A percentile compares a stretch with the other conserved stretches of the same genome.
Evolutionary conservation across 1,140 invertebrate genomes (phyloP).

Genomic region (Drosophila varians): DNA sequence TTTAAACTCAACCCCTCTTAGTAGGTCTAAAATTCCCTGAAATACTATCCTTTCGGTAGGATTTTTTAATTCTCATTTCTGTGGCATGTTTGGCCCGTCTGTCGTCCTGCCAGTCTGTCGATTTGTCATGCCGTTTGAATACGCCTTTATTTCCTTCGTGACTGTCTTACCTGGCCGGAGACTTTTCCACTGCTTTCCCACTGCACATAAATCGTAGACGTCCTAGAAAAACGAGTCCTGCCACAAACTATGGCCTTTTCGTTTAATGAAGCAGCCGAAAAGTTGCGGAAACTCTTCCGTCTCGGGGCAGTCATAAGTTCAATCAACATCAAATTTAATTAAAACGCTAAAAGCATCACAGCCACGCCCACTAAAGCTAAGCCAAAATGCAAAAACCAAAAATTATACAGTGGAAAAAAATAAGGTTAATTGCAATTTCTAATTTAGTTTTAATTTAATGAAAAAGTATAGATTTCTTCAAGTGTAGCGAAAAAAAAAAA

Average conservation of each 20-base stretch:
- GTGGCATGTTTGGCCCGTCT: conserved; percentile 14
- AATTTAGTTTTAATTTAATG: background rate
- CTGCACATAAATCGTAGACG: conserved; percentile 25
- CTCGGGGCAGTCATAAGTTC: conserved; percentile 72
- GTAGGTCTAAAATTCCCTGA: background rate
- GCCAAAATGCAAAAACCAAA: conserved; percentile 16
- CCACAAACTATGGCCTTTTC: conserved; percentile 52
- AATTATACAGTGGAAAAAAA: background rate
- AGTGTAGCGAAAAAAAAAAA: conserved; percentile 9
- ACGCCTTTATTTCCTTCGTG: conserved; percentile 12
- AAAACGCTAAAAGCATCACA: conserved; percentile 77
- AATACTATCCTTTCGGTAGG: background rate
- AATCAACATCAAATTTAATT: conserved; percentile 82
- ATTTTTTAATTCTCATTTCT: conserved; percentile 27
- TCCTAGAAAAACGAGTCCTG: no score
- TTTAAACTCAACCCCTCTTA: no score
- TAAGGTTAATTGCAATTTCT: background rate
- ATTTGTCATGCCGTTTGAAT: background rate
- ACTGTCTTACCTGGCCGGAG: conserved; percentile 28
- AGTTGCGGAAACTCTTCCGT: conserved; percentile 33
- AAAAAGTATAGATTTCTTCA: background rate
- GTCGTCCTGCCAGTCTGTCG: background rate
- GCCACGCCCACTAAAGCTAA: conserved; percentile 57
- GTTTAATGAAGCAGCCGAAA: conserved; percentile 48
- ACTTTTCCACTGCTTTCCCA: no score